Evolutionary conservation across 2,113 vertebrate species (phyloP).

Genomic region (Stigmatopora nigra): DNA sequence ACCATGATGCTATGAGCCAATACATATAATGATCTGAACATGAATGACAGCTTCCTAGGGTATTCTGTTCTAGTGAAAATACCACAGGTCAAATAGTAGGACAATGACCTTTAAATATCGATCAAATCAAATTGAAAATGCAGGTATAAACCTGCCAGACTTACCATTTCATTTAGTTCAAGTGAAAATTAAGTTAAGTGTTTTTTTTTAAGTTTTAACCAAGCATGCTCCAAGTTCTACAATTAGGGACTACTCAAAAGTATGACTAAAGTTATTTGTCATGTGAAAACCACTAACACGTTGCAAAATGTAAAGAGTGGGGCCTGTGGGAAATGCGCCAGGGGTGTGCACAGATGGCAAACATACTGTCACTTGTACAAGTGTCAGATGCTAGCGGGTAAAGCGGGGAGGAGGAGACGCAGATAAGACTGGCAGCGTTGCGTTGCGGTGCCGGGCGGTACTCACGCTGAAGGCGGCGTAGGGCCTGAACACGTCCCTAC

Average conservation of each 20-base stretch:
- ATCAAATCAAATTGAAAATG: not conserved
- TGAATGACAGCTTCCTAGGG: too few species aligned
- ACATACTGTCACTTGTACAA: constrained; percentile 2
- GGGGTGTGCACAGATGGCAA: not conserved
- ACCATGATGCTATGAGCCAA: not conserved
- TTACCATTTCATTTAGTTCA: not conserved
- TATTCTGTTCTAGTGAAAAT: not conserved
- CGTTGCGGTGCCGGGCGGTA: constrained; percentile 65
- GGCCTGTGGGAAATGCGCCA: not conserved
- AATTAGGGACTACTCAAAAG: not conserved
- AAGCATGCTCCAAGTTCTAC: not conserved
- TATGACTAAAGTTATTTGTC: not conserved
- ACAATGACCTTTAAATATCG: not conserved
- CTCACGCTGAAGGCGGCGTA: constrained; percentile 88
- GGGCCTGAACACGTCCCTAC: constrained; percentile 89
- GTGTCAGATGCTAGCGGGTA: constrained; percentile 1
- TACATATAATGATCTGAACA: not conserved
- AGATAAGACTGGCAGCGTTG: constrained; percentile 13
- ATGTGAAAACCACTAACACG: not conserved
- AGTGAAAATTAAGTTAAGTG: not conserved
- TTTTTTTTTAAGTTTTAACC: not conserved
- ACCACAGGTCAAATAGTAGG: not conserved
- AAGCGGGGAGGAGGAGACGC: constrained; percentile 4
- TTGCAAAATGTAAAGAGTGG: not conserved
- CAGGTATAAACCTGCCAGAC: too few species aligned